A percentile compares a stretch with the other conserved stretches of the same genome.
Conservation (phyloP, 2,797 vertebrate species). For the Steatocranus sp. region DNA sequence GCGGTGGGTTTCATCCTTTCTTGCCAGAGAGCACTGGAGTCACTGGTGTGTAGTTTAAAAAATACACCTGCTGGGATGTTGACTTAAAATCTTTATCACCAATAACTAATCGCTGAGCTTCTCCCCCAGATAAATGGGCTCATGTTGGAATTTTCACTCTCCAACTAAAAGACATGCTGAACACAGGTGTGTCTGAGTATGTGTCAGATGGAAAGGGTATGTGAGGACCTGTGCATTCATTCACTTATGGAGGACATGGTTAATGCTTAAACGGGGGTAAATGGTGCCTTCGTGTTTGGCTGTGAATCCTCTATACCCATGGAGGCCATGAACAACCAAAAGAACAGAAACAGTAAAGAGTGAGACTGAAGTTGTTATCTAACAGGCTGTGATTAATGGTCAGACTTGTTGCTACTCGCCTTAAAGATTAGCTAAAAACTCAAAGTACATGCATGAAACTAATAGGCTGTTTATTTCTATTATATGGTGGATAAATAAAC, state of each 20-base stretch:
- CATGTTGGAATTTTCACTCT: constrained; percentile 68
- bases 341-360: constrained; percentile 2
- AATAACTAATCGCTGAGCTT: constrained; percentile 80
- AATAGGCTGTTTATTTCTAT: constrained; percentile 16
- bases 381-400: constrained; percentile 17
- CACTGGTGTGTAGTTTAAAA: constrained; percentile 52
- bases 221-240: constrained; percentile 40
- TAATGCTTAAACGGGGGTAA: constrained; percentile 57
- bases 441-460: neutral
- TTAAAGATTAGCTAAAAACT: neutral
- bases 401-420: constrained; percentile 46
- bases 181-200: constrained; percentile 65
- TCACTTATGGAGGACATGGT: constrained; percentile 45
- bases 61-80: constrained; percentile 88
- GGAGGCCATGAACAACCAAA: constrained; percentile 21
- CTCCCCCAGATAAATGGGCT: constrained; percentile 83
- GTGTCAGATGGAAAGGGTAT: constrained; percentile 28
- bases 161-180: constrained; percentile 45
- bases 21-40: constrained; percentile 51
- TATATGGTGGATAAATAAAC: constrained; percentile 16
- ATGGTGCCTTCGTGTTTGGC: constrained; percentile 19
- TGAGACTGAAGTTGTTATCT: constrained; percentile 12
- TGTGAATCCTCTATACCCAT: constrained; percentile 1
- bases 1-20: constrained; percentile 50
- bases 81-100: constrained; percentile 87